phyloP scores from a whole-genome alignment of 2,113 vertebrate species.

The Epinephelus lanceolatus region DNA sequence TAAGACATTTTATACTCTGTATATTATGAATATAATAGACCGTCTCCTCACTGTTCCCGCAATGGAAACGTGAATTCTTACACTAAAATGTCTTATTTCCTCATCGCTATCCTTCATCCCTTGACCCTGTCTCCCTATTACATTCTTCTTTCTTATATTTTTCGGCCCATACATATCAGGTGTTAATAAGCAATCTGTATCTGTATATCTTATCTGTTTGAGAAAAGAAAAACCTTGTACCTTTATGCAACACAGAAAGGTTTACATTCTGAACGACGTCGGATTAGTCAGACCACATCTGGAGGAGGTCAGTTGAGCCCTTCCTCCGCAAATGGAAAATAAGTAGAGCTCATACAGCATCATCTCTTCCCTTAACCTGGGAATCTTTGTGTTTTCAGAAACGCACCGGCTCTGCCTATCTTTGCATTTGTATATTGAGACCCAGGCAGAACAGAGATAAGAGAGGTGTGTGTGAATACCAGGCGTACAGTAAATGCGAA shows the following conservation, averaged over 20 bases:
- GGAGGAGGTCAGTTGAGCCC: neutral
- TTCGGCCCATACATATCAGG: neutral
- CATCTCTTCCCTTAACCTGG: neutral
- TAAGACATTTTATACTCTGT: too few species aligned
- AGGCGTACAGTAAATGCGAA: neutral
- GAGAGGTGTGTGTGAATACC: too few species aligned
- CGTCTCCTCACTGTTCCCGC: too few species aligned
- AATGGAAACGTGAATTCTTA: too few species aligned
- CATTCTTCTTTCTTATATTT: neutral
- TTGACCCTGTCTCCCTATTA: neutral
- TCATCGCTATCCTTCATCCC: too few species aligned
- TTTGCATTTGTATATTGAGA: neutral
- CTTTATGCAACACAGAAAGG: neutral
- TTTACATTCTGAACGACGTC: neutral
- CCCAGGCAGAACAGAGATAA: neutral
- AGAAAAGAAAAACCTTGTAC: neutral
- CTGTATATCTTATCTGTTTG: neutral
- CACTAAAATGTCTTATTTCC: too few species aligned
- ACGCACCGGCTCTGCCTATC: neutral
- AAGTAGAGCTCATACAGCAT: neutral
- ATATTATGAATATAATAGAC: too few species aligned
- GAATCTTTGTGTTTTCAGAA: neutral
- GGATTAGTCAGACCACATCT: neutral
- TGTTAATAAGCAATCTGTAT: neutral
- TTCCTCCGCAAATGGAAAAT: neutral